Conservation (phyloP, 2,888 invertebrate genomes). For the Chalcis sispes region DNA sequence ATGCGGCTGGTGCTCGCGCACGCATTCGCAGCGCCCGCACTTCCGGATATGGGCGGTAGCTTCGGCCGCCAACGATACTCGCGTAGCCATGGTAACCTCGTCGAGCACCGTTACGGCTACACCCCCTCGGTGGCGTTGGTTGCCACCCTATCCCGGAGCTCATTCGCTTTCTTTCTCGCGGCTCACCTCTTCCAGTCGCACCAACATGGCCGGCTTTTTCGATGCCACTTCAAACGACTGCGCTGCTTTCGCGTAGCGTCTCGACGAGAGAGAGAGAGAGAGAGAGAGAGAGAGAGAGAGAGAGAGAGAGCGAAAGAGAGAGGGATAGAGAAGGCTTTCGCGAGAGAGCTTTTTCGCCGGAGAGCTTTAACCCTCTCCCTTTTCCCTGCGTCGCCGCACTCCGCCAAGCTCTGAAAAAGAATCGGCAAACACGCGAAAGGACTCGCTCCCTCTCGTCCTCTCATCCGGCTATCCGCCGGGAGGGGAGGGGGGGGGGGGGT, state of each 20-base stretch:
- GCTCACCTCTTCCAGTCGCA: constrained; percentile 27
- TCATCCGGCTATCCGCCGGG: no score
- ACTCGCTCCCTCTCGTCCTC: background rate
- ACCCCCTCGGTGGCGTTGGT: constrained; percentile 61
- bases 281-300: no score
- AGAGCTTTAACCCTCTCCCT: constrained; percentile 22
- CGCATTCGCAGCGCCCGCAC: constrained; percentile 41
- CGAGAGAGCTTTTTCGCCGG: background rate
- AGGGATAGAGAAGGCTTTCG: no score
- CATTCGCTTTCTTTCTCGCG: no score
- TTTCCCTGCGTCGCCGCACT: background rate
- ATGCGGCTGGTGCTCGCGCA: constrained; percentile 9
- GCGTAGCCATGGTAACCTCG: constrained; percentile 69
- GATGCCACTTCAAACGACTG: background rate
- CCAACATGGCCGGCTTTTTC: constrained; percentile 59
- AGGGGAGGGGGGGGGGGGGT: constrained; percentile 10
- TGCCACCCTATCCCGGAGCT: constrained; percentile 55
- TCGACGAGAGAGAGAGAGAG: no score
- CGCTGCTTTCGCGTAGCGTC: background rate
- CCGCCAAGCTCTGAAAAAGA: background rate
- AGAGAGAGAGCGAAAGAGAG: no score
- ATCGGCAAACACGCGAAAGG: constrained; percentile 49
- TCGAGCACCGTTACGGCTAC: constrained; percentile 54
- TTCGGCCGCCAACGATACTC: constrained; percentile 55
- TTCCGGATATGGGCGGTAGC: constrained; percentile 65